Evolutionary conservation across 2,797 vertebrate species (phyloP).

Genomic region (Todus mexicanus): DNA sequence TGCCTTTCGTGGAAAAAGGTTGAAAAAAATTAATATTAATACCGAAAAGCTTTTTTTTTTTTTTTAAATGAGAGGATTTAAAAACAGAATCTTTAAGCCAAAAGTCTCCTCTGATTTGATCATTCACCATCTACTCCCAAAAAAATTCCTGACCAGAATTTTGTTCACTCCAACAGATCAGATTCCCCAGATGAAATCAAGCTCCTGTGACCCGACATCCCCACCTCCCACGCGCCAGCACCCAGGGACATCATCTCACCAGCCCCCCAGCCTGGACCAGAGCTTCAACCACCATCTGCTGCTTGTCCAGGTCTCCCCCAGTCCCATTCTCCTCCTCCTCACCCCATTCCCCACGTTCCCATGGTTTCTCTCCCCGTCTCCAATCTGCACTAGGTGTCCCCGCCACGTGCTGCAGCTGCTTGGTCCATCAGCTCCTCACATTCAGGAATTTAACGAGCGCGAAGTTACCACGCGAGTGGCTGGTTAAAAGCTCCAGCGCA

Average conservation of each 20-base stretch:
- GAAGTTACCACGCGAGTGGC: background rate
- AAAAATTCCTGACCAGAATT: fast-evolving
- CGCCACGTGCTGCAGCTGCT: fast-evolving
- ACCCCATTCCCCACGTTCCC: fast-evolving
- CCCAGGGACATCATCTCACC: fast-evolving
- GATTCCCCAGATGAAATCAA: background rate
- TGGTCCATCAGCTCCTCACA: background rate
- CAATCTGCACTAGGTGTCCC: background rate
- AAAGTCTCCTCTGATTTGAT: background rate
- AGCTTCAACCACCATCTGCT: background rate
- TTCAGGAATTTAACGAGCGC: background rate
- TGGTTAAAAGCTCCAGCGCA: background rate
- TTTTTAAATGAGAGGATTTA: background rate
- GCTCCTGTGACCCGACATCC: background rate
- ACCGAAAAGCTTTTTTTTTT: background rate
- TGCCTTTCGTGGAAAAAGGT: background rate
- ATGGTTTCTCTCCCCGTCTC: background rate
- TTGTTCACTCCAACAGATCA: background rate
- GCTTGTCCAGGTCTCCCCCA: background rate
- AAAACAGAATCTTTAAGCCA: background rate
- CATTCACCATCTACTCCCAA: background rate
- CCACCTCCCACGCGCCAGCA: fast-evolving
- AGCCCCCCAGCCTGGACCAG: background rate
- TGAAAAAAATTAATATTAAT: background rate
- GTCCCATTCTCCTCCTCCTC: background rate